These are phyloP conservation scores for Aramus guarauna DNA, from an alignment of 2,113 vertebrate species.

Conservation along the genomic window DNA sequence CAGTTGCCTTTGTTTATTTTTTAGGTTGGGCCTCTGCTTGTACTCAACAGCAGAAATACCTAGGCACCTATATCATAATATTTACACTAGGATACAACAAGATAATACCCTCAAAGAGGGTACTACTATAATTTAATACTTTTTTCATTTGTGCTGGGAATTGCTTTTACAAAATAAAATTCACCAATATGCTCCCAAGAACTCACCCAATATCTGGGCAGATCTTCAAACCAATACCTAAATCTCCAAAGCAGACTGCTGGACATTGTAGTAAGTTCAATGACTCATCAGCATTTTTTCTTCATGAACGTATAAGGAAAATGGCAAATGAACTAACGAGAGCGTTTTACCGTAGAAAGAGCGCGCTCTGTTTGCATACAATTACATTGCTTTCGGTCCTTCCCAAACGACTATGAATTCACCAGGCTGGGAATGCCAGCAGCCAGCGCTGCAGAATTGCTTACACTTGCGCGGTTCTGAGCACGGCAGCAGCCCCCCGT, in stretches of 20 bases:
- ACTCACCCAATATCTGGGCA: background rate
- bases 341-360: background rate
- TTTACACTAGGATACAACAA: background rate
- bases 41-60: background rate
- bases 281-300: background rate
- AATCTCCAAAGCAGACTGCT: background rate
- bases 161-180: background rate
- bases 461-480: background rate
- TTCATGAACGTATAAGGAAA: background rate
- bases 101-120: background rate
- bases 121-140: background rate
- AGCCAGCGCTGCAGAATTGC: background rate
- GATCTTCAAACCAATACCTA: background rate
- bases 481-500: background rate
- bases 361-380: background rate
- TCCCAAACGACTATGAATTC: background rate
- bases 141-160: background rate
- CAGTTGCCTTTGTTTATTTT: conserved; percentile 50
- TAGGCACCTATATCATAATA: background rate
- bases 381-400: background rate
- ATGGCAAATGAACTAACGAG: background rate
- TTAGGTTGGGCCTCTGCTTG: conserved; percentile 8
- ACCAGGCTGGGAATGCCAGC: background rate
- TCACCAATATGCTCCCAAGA: background rate
- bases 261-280: background rate